phyloP scores from a whole-genome alignment of 2,888 invertebrate species.

The Epinotia bilunana region DNA sequence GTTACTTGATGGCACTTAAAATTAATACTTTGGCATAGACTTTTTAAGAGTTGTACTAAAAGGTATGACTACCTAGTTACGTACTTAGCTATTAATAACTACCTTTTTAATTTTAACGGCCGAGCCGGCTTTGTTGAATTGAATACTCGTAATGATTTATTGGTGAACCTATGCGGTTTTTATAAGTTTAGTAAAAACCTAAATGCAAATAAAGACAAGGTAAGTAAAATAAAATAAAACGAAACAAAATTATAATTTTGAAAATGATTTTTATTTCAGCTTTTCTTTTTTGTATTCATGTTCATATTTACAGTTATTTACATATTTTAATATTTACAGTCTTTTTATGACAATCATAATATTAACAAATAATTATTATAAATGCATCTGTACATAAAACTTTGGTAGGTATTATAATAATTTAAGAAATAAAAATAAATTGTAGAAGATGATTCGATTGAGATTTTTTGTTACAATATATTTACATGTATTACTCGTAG shows the following conservation, averaged over 20 bases:
- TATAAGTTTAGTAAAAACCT: constrained; percentile 3
- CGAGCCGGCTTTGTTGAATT: too few relatives aligned
- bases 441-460: constrained; percentile 26
- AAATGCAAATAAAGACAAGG: constrained; percentile 34
- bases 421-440: constrained; percentile 58
- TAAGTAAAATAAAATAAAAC: constrained; percentile 68
- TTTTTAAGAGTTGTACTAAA: background rate
- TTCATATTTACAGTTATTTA: constrained; percentile 73
- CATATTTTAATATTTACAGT: constrained; percentile 73
- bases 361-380: constrained; percentile 67
- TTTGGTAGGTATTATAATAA: constrained; percentile 83
- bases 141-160: background rate
- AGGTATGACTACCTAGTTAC: background rate
- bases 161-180: background rate
- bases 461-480: constrained; percentile 53
- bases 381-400: constrained; percentile 81
- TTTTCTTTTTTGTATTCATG: constrained; percentile 71
- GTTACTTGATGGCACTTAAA: constrained; percentile 9
- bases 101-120: too few relatives aligned
- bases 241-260: constrained; percentile 79
- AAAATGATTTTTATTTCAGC: constrained; percentile 77
- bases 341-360: constrained; percentile 61
- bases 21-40: background rate
- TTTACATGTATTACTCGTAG: constrained; percentile 65
- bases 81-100: background rate